Evolutionary conservation across 2,888 invertebrate genomes (phyloP), one percentile per base, ranked within the genome.

Genomic region (Ceratothoa steindachneri): DNA sequence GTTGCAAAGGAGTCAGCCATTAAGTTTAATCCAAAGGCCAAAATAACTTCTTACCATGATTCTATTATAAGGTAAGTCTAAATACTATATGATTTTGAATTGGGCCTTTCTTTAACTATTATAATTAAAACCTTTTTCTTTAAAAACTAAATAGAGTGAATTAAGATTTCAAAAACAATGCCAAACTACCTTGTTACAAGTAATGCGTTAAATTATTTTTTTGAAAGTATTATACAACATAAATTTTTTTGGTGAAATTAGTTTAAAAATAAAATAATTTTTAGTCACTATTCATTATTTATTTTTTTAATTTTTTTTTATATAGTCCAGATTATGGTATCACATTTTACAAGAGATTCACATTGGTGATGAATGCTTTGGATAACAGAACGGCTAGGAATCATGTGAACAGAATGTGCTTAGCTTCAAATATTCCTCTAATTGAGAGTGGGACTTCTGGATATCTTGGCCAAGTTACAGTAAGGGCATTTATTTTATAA

Each of bases 331-430:
- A 94, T 67, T 99, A 93, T 86, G 93, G 93, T 53, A 89, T 94
- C 0, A 90, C 89, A 80, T 99, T 93, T 85, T 98, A 95, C 85
- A 92, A 94, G 84, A 89, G 90, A 83, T 99, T 97, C 85, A 88
- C 89, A 75, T 84, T 99, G 73, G 97, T 99, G 3, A 87, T 99
- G 86, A 99, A 97, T 86, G 99, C 99, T 0, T 85, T 99, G 81
- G 99, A 99, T 84, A 99, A 99, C 85, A 88, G 93, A 82, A 93
- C 92, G 66, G 99, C 99, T 0, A 89, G 99, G 64, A 97, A 94
- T 84, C 99, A 99, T 87, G 99, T 99, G 0, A 99, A 99, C 86
- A 89, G 99, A 30, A 93, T 99, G 93, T 99, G 99, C 84, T 87
- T 99, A 67, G 95, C 97, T 52, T 95, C 97, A 0, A 91, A 94